Conservation (phyloP, 2,113 vertebrate species). For the Gulo gulo region DNA sequence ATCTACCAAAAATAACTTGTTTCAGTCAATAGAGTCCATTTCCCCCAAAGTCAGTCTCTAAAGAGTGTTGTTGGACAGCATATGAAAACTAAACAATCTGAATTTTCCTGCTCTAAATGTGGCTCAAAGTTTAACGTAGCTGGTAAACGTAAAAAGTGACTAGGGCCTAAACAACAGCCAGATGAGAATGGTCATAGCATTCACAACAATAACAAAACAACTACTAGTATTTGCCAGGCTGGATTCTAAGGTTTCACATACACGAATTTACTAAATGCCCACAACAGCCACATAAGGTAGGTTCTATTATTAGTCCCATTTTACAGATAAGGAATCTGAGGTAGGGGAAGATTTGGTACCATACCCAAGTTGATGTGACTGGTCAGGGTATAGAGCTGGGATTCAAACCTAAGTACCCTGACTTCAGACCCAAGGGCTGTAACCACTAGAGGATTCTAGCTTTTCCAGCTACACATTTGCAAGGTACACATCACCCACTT, state of each 20-base stretch:
- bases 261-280: conserved; percentile 25
- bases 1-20: not conserved
- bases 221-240: not conserved
- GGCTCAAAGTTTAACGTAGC: not conserved
- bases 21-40: not conserved
- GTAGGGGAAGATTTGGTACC: not conserved
- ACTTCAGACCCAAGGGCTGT: not conserved
- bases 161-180: not conserved
- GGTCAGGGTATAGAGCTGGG: not conserved
- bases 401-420: not conserved
- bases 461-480: not conserved
- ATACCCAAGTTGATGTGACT: not conserved
- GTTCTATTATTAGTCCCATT: not conserved
- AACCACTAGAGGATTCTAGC: not conserved
- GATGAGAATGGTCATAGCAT: not conserved
- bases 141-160: not conserved
- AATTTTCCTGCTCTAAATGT: conserved; percentile 23
- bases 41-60: not conserved
- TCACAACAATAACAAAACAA: not conserved
- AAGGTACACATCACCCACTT: not conserved
- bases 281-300: not conserved
- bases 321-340: not conserved
- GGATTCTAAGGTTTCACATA: not conserved
- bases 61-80: not conserved
- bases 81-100: not conserved